phyloP scores from a whole-genome alignment of 2,888 invertebrate genomes.

The Drosophila ustulata region DNA sequence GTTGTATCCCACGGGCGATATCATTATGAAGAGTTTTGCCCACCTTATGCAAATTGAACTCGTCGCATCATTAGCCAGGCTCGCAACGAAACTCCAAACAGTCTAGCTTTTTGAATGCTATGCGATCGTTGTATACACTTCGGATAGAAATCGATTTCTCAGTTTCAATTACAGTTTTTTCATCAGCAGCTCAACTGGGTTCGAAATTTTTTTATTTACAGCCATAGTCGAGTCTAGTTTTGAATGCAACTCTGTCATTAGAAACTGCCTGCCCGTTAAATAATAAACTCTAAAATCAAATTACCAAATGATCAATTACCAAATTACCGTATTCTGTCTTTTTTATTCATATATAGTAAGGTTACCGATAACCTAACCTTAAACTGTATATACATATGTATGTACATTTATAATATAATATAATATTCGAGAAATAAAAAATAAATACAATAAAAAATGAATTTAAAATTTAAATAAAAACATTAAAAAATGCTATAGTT shows the following conservation, averaged over 20 bases:
- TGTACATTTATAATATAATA: too few species aligned
- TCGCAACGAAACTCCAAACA: conserved; percentile 29
- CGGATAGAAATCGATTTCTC: background rate
- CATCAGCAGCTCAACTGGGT: background rate
- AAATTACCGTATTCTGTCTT: too few species aligned
- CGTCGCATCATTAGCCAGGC: conserved; percentile 43
- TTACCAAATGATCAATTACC: background rate
- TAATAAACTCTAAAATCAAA: background rate
- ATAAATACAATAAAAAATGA: too few species aligned
- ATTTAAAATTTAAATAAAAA: too few species aligned
- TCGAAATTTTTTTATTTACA: background rate
- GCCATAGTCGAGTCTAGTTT: background rate
- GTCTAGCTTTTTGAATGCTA: background rate
- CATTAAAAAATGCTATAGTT: too few species aligned
- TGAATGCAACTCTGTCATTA: background rate
- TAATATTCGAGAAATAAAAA: too few species aligned
- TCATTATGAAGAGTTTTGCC: conserved; percentile 28
- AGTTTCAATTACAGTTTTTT: too few species aligned
- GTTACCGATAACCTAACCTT: background rate
- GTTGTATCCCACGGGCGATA: conserved; percentile 43
- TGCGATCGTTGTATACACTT: conserved; percentile 19
- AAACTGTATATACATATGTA: background rate
- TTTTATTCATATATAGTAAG: too few species aligned
- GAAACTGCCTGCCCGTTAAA: background rate
- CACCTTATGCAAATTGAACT: conserved; percentile 35